Evolutionary conservation across 2,888 invertebrate genomes (phyloP), one percentile per base, ranked within the genome.

Genomic region (Lithophane leautieri): DNA sequence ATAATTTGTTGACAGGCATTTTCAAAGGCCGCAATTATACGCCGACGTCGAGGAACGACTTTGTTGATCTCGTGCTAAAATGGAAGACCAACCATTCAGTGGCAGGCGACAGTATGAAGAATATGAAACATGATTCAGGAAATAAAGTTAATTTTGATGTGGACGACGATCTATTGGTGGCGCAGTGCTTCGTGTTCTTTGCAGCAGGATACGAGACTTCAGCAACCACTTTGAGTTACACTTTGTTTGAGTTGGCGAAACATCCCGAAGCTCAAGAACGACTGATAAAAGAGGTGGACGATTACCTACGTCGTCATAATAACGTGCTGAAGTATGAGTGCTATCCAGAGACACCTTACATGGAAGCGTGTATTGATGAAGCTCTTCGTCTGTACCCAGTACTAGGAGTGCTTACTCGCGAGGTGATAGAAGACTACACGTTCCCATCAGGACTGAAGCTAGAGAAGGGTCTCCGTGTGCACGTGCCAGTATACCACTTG

Each of bases 161-260:
- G 0, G 91, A 94, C 0, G 88, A 96, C 19, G 93, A 96, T 4
- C 88, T 97, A 56, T 82, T 97, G 9, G 93, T 96, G 0, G 95
- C 97, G 0, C 97, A 97, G 76, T 96, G 97, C 4, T 94, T 97
- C 50, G 88, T 97, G 0, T 97, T 97, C 72, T 94, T 94, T 50
- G 90, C 89, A 0, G 94, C 93, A 40, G 94, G 94, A 0, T 94
- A 89, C 65, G 94, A 94, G 28, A 94, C 94, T 0, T 92, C 94
- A 4, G 88, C 94, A 0, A 89, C 89, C 0, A 92, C 93, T 0
- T 70, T 90, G 22, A 86, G 89, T 44, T 91, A 86, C 52, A 86
- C 90, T 1, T 73, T 94, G 34, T 94, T 83, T 47, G 93, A 94
- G 65, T 78, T 94, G 16, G 92, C 94, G 0, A 94, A 93, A 80